Conservation (phyloP, 2,888 invertebrate species). For the Idaea straminata region DNA sequence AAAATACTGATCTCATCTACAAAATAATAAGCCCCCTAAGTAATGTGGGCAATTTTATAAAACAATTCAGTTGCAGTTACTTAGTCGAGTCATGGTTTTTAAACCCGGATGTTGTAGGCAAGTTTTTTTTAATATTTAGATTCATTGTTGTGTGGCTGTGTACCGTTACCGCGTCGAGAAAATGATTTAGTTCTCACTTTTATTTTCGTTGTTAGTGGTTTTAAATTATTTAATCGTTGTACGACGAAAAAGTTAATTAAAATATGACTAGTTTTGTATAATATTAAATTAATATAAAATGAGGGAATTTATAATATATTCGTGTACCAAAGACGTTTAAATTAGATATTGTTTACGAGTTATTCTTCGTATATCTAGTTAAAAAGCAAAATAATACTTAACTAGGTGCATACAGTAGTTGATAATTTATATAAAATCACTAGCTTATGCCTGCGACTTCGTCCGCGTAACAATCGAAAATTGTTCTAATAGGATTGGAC, state of each 20-base stretch:
- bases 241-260: not conserved
- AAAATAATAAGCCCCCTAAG: slow-evolving; percentile 30
- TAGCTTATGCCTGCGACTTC: no score
- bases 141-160: slow-evolving; percentile 57
- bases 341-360: not conserved
- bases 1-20: slow-evolving; percentile 30
- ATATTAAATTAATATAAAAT: not conserved
- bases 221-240: slow-evolving; percentile 2
- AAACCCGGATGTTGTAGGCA: slow-evolving; percentile 60
- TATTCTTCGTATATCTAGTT: not conserved
- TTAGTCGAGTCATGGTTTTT: slow-evolving; percentile 54
- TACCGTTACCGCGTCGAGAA: slow-evolving; percentile 59
- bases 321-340: not conserved
- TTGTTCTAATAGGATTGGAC: no score
- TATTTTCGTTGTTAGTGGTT: slow-evolving; percentile 56
- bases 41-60: slow-evolving; percentile 46
- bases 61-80: slow-evolving; percentile 41
- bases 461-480: no score
- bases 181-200: slow-evolving; percentile 71
- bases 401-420: not conserved
- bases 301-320: not conserved
- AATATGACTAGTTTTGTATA: not conserved
- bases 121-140: slow-evolving; percentile 61
- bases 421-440: not conserved
- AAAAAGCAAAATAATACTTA: not conserved